These are phyloP conservation scores for Danio rerio DNA, from an alignment of 2,113 vertebrate species.

Conservation along the genomic window GRCz12tu NC_133185.1:30761001-30761500, in stretches of 20 bases:
- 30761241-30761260: neutral
- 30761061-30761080: neutral
- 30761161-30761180: neutral
- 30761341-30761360: neutral
- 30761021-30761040: neutral
- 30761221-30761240: neutral
- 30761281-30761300: constrained; percentile 10
- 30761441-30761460: neutral
- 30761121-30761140: neutral
- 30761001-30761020: constrained; percentile 1
- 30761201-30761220: neutral
- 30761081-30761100: constrained; percentile 4
- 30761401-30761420: neutral
- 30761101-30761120: neutral
- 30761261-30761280: neutral
- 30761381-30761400: neutral
- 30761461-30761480: neutral
- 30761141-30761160: neutral
- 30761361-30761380: neutral
- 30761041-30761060: neutral
- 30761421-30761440: neutral
- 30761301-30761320: constrained; percentile 10
- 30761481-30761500: neutral
- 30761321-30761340: neutral
- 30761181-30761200: neutral